A percentile compares a stretch with the other conserved stretches of the same genome.
These are phyloP conservation scores for Erythrocebus patas DNA, from an alignment of 2,113 vertebrate genomes.

Conservation along the genomic window DNA sequence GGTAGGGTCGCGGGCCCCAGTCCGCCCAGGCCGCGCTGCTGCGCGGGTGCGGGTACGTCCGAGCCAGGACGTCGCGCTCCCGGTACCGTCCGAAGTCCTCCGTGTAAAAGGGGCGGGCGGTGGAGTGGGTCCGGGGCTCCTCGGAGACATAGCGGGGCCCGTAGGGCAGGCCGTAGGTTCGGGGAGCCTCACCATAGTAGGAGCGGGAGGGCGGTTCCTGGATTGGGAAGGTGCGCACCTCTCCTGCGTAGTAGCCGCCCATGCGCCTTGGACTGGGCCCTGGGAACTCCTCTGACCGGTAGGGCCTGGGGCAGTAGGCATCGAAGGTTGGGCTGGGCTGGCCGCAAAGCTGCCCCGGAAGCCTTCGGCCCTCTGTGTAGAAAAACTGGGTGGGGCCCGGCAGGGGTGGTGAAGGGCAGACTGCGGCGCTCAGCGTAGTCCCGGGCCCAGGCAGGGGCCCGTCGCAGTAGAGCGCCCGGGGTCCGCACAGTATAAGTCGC, in stretches of 20 bases:
- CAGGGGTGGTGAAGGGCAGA: slow-evolving; percentile 87
- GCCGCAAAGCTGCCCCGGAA: slow-evolving; percentile 75
- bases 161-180: slow-evolving; percentile 79
- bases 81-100: slow-evolving; percentile 88
- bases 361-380: slow-evolving; percentile 89
- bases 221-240: slow-evolving; percentile 75
- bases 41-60: slow-evolving; percentile 72
- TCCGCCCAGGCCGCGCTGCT: slow-evolving; percentile 65
- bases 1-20: slow-evolving; percentile 69
- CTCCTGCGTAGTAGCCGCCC: slow-evolving; percentile 87
- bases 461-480: slow-evolving; percentile 84
- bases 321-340: slow-evolving; percentile 80
- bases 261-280: slow-evolving; percentile 75
- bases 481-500: slow-evolving; percentile 91
- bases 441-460: slow-evolving; percentile 85
- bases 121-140: not conserved
- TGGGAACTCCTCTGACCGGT: slow-evolving; percentile 48
- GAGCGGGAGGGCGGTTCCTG: slow-evolving; percentile 81
- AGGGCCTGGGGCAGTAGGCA: slow-evolving; percentile 77
- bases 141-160: slow-evolving; percentile 75
- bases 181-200: slow-evolving; percentile 87
- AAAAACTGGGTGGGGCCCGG: slow-evolving; percentile 92
- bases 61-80: slow-evolving; percentile 83
- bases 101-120: slow-evolving; percentile 82
- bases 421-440: slow-evolving; percentile 87